Percentiles rank a stretch among this genome's conserved stretches.
phyloP scores from a whole-genome alignment of 2,113 vertebrate genomes.

The Protomyctophum bolini region DNA sequence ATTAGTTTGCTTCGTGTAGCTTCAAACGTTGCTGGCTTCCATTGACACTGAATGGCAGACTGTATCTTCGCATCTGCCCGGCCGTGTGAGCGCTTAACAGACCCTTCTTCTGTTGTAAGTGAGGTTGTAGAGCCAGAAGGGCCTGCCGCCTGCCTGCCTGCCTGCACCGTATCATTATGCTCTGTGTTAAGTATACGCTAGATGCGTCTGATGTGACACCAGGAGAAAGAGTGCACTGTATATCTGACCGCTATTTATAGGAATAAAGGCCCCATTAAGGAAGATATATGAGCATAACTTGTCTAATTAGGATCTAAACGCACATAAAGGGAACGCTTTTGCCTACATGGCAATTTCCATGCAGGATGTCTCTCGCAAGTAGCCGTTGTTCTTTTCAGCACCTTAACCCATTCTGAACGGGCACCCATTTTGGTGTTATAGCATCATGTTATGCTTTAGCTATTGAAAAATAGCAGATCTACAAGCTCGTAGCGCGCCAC shows the following conservation, averaged over 20 bases:
- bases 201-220: slow-evolving; percentile 55
- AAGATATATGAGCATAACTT: slow-evolving; percentile 66
- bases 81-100: too few relatives aligned
- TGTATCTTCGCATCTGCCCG: not conserved
- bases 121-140: too few relatives aligned
- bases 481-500: too few relatives aligned
- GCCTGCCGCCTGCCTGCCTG: slow-evolving; percentile 29
- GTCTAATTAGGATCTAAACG: slow-evolving; percentile 72
- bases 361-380: slow-evolving; percentile 43
- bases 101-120: too few relatives aligned
- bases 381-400: slow-evolving; percentile 49
- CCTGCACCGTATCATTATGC: slow-evolving; percentile 69
- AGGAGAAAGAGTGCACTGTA: slow-evolving; percentile 51
- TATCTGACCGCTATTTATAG: slow-evolving; percentile 71
- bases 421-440: too few relatives aligned
- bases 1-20: too few relatives aligned
- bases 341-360: slow-evolving; percentile 64
- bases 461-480: too few relatives aligned
- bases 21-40: not conserved
- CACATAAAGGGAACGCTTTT: slow-evolving; percentile 41
- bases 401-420: too few relatives aligned
- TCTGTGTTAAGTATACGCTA: slow-evolving; percentile 69
- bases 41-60: not conserved
- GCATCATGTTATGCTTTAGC: too few relatives aligned
- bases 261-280: slow-evolving; percentile 35